phyloP scores from a whole-genome alignment of 2,888 invertebrate genomes.

The Trichogramma dendrolimi region DNA sequence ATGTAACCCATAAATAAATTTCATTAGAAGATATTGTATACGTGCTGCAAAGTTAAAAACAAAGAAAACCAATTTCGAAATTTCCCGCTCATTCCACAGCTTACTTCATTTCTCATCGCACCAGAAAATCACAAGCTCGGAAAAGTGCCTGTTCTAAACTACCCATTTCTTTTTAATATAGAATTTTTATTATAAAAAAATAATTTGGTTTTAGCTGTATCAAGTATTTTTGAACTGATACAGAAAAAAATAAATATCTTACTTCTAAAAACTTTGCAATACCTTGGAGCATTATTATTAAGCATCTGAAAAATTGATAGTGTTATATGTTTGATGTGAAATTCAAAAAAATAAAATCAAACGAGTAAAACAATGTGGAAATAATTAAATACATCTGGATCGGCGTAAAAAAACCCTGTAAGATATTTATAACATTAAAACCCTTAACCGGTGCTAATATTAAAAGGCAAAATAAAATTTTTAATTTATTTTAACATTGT shows the following conservation, averaged over 20 bases:
- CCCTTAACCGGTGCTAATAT: constrained; percentile 47
- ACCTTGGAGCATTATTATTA: constrained; percentile 21
- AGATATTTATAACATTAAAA: constrained; percentile 42
- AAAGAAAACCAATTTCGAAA: too few relatives aligned
- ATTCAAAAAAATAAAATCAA: constrained; percentile 9
- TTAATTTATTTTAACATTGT: constrained; percentile 20
- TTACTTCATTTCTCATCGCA: too few relatives aligned
- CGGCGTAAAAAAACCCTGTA: constrained; percentile 44
- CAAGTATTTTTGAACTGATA: background rate
- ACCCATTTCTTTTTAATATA: background rate
- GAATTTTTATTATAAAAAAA: background rate
- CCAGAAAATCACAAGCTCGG: too few relatives aligned
- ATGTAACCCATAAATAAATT: too few relatives aligned
- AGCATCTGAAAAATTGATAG: constrained; percentile 19
- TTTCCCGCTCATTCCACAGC: too few relatives aligned
- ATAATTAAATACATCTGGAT: constrained; percentile 34
- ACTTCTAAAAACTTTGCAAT: constrained; percentile 14
- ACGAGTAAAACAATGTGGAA: constrained; percentile 13
- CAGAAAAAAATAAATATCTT: constrained; percentile 6
- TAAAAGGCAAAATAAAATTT: constrained; percentile 3
- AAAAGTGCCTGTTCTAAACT: too few relatives aligned
- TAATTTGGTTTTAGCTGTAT: background rate
- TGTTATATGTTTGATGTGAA: background rate
- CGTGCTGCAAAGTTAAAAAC: too few relatives aligned
- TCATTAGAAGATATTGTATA: too few relatives aligned